Evolutionary conservation across 2,797 vertebrate species (phyloP).

Genomic region (Streptopelia turtur): DNA sequence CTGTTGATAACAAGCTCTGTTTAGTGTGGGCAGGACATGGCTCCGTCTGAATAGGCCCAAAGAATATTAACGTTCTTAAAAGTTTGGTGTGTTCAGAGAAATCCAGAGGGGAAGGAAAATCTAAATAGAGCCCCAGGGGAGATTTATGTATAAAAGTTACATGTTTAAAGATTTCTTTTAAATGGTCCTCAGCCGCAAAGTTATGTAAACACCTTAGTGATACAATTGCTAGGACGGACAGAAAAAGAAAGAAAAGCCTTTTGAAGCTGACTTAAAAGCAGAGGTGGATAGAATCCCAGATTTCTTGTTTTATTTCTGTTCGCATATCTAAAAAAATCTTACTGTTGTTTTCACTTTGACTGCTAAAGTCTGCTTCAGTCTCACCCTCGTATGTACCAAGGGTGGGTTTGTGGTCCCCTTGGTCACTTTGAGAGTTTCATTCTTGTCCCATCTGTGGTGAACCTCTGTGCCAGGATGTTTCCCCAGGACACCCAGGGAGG

Average conservation of each 20-base stretch:
- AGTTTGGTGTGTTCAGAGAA: constrained; percentile 29
- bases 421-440: not conserved
- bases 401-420: not conserved
- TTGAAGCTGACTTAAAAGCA: constrained; percentile 20
- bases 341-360: not conserved
- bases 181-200: not conserved
- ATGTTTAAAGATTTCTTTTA: constrained; percentile 3
- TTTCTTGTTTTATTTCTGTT: not conserved
- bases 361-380: not conserved
- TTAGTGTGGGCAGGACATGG: constrained; percentile 21
- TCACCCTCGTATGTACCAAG: not conserved
- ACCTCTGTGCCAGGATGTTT: not conserved
- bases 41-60: constrained; percentile 26
- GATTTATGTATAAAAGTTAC: not conserved
- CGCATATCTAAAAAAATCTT: not conserved
- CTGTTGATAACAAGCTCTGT: constrained; percentile 24
- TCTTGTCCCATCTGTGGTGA: not conserved
- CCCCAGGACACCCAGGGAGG: not conserved
- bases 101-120: not conserved
- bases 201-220: not conserved
- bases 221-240: not conserved
- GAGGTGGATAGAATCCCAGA: not conserved
- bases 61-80: constrained; percentile 1
- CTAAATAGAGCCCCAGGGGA: not conserved
- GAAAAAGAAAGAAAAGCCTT: not conserved